Percentiles rank a stretch among this genome's conserved stretches.
phyloP scores from a whole-genome alignment of 2,113 vertebrate genomes.

The Saccopteryx bilineata region DNA sequence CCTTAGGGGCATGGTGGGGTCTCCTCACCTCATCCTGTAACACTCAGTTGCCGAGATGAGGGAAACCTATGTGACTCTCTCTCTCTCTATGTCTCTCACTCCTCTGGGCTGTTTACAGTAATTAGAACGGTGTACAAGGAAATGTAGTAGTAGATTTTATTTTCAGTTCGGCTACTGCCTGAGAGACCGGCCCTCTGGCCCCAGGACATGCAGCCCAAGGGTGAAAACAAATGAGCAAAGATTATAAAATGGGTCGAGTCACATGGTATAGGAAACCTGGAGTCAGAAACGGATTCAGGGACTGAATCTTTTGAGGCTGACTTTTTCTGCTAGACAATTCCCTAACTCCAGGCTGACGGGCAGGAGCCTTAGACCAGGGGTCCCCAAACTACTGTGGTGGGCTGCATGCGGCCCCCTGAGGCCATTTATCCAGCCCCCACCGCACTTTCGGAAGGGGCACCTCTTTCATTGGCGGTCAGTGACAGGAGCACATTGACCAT shows the following conservation, averaged over 20 bases:
- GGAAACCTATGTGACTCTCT: neutral
- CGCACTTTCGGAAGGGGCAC: too few relatives aligned
- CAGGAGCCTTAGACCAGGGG: slow-evolving; percentile 20
- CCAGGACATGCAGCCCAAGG: slow-evolving; percentile 63
- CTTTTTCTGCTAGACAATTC: slow-evolving; percentile 62
- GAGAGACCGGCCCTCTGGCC: slow-evolving; percentile 37
- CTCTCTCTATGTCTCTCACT: neutral
- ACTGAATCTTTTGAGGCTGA: slow-evolving; percentile 39
- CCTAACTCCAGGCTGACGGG: slow-evolving; percentile 9
- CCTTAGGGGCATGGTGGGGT: neutral
- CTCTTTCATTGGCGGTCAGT: too few relatives aligned
- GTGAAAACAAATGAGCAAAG: slow-evolving; percentile 72
- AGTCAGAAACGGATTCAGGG: slow-evolving; percentile 15
- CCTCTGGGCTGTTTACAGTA: slow-evolving; percentile 71
- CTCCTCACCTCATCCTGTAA: neutral
- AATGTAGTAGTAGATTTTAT: slow-evolving; percentile 63
- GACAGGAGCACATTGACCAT: too few relatives aligned
- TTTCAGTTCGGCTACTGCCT: slow-evolving; percentile 50
- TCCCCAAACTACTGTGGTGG: too few relatives aligned
- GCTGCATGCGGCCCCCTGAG: too few relatives aligned
- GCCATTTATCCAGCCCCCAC: too few relatives aligned
- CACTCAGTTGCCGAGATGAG: neutral
- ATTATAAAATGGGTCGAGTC: slow-evolving; percentile 28
- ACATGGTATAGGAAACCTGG: neutral
- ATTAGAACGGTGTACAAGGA: slow-evolving; percentile 66